Evolutionary conservation across 2,888 invertebrate genomes (phyloP), one percentile per base, ranked within the genome.

Genomic region (Choristoneura rosaceana): DNA sequence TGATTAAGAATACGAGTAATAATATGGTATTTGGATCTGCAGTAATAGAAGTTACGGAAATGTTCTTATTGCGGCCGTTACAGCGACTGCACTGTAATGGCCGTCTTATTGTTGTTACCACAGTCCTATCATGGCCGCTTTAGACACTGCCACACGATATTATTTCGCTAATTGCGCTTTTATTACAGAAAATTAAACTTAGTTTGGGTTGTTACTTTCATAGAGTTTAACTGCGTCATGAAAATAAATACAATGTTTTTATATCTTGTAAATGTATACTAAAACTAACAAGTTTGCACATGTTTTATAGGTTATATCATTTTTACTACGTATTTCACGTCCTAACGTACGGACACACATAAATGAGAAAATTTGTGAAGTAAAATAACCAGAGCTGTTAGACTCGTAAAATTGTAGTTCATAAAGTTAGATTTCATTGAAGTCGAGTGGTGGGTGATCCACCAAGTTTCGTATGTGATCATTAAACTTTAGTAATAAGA

Each of bases 11-110:
- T 33, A 14, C 17, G 33, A 52, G 7, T 25, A 33, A 38, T n/a
- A 4, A 9, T 33, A 14, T n/a, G 58, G 62, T 75, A 79, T 82
- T 83, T 78, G 78, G 77, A 78, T 80, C 77, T 79, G 66, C 69
- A 43, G 86, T 87, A 90, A 91, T 92, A 90, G 88, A 85, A 90
- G 84, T 82, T 81, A 82, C 85, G 81, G 83, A 90, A 87, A 87
- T 86, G 90, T 88, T 90, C 87, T 90, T 89, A 89, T 84, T 81
- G 80, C 82, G 74, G 81, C 85, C 83, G 87, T 91, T 91, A 90
- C 84, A 78, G 81, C 79, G 82, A 81, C 81, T 86, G 84, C 85
- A 82, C 80, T 79, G 79, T 82, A 87, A 85, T 80, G 81, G 82
- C 78, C 80, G 79, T 87, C 86, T 87, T 85, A 86, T 83, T 85